These are phyloP conservation scores for Drosophila yakuba DNA, from an alignment of 1,140 invertebrate species.

Conservation along the genomic window DNA sequence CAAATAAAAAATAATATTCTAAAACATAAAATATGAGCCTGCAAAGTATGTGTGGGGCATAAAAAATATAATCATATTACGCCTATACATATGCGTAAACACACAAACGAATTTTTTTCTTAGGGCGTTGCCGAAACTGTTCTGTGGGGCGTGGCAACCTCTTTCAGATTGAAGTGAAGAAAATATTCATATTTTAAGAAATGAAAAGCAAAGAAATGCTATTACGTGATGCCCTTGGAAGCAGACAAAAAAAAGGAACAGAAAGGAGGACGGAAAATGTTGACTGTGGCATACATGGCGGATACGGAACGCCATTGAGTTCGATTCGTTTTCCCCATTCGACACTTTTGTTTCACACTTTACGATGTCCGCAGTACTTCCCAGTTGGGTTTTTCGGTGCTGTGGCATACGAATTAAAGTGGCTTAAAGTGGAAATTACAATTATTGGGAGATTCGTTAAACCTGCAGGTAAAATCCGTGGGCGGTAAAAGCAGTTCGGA, in stretches of 20 bases:
- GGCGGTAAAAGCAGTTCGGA: slow-evolving; percentile 34
- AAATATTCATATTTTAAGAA: slow-evolving; percentile 75
- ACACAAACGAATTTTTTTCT: slow-evolving; percentile 11
- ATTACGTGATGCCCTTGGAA: slow-evolving; percentile 66
- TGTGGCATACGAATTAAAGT: slow-evolving; percentile 27
- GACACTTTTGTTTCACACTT: slow-evolving; percentile 49
- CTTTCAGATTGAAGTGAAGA: slow-evolving; percentile 48
- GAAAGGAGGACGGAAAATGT: slow-evolving; percentile 39
- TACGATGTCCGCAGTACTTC: slow-evolving; percentile 72
- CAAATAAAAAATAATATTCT: slow-evolving; percentile 81
- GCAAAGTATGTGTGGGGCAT: slow-evolving; percentile 63
- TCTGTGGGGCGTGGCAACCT: slow-evolving; percentile 12
- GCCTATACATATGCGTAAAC: slow-evolving; percentile 39
- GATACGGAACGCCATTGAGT: slow-evolving; percentile 59
- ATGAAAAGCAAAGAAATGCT: slow-evolving; percentile 70
- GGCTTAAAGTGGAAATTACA: slow-evolving; percentile 34
- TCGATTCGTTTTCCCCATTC: slow-evolving; percentile 5
- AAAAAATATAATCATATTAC: slow-evolving; percentile 77
- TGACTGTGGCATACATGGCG: slow-evolving; percentile 38
- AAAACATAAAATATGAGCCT: slow-evolving; percentile 68
- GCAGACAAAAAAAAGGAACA: slow-evolving; percentile 2
- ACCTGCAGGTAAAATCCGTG: slow-evolving; percentile 23
- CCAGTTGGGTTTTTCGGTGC: slow-evolving; percentile 32
- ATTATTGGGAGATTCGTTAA: slow-evolving; percentile 40
- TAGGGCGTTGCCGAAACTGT: slow-evolving; percentile 23